phyloP scores from a whole-genome alignment of 92 coral and sea anemone species.

The Porites divaricata region DNA sequence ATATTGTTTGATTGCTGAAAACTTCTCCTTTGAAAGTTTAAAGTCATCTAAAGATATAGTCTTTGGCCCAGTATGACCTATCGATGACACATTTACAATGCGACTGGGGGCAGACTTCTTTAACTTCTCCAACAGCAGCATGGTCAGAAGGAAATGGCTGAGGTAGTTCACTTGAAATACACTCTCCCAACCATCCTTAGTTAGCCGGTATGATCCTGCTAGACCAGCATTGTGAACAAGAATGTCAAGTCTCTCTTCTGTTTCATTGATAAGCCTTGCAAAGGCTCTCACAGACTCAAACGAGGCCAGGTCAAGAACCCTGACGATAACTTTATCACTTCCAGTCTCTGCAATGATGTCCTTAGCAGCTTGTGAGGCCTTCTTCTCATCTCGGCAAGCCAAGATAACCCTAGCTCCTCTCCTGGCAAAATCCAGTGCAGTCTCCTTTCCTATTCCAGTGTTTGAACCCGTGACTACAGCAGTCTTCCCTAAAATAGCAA shows the following conservation, averaged over 20 bases:
- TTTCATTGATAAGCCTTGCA: constrained; percentile 21
- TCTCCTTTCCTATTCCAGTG: constrained; percentile 68
- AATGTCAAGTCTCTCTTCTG: constrained; percentile 66
- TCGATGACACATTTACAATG: constrained; percentile 69
- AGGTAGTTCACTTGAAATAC: constrained; percentile 71
- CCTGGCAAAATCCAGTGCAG: constrained; percentile 65
- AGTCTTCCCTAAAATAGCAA: constrained; percentile 55
- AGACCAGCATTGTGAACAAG: constrained; percentile 71
- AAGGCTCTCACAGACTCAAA: constrained; percentile 63
- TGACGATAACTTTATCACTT: constrained; percentile 51
- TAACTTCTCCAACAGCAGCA: constrained; percentile 49
- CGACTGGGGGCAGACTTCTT: constrained; percentile 72
- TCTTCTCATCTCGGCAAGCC: constrained; percentile 66
- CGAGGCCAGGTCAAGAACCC: constrained; percentile 53
- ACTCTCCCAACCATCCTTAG: constrained; percentile 79
- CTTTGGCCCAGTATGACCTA: not conserved
- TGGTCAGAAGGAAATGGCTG: constrained; percentile 74
- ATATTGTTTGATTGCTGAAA: constrained; percentile 8
- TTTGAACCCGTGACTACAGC: constrained; percentile 78
- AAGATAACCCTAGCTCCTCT: constrained; percentile 67
- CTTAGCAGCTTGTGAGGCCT: constrained; percentile 45
- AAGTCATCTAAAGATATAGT: constrained; percentile 46
- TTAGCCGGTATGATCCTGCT: constrained; percentile 27
- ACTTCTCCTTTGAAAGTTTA: constrained; percentile 35
- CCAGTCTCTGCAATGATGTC: constrained; percentile 59